phyloP scores from a whole-genome alignment of 2,797 vertebrate genomes.

The Myotis pilosus region DNA sequence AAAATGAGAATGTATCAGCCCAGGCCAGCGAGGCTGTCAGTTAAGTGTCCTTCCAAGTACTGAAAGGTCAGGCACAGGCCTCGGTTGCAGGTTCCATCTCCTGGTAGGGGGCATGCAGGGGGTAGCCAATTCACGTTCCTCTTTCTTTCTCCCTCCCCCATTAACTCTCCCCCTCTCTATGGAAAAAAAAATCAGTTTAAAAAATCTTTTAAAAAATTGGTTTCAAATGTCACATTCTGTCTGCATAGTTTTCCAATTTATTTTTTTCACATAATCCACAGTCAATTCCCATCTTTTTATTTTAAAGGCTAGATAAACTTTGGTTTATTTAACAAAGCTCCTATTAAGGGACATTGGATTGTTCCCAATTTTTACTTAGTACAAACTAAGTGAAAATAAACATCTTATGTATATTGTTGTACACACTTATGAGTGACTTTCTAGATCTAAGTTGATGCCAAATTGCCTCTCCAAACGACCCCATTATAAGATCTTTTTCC shows the following conservation, averaged over 20 bases:
- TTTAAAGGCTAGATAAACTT: not conserved
- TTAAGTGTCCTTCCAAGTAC: too few species aligned
- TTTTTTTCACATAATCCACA: not conserved
- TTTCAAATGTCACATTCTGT: not conserved
- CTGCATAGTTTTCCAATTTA: not conserved
- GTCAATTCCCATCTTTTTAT: not conserved
- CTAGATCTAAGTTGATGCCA: not conserved
- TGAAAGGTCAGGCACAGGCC: too few species aligned
- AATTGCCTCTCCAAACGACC: not conserved
- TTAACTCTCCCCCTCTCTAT: not conserved
- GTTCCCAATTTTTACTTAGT: not conserved
- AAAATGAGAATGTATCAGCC: not conserved
- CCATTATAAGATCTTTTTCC: not conserved
- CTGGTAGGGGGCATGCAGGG: not conserved
- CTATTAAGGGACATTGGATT: not conserved
- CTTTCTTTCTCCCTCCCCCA: not conserved
- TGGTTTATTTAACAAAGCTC: not conserved
- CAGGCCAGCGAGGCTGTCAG: not conserved
- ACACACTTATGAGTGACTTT: not conserved
- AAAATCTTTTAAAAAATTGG: not conserved
- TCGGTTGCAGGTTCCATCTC: too few species aligned
- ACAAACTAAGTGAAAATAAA: slow-evolving; percentile 26
- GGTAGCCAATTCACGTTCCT: not conserved
- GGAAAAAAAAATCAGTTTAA: not conserved
- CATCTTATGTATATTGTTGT: not conserved